Base-by-base conservation (phyloP, 2,797 vertebrate species). In the Neoniphon sammara region DNA sequence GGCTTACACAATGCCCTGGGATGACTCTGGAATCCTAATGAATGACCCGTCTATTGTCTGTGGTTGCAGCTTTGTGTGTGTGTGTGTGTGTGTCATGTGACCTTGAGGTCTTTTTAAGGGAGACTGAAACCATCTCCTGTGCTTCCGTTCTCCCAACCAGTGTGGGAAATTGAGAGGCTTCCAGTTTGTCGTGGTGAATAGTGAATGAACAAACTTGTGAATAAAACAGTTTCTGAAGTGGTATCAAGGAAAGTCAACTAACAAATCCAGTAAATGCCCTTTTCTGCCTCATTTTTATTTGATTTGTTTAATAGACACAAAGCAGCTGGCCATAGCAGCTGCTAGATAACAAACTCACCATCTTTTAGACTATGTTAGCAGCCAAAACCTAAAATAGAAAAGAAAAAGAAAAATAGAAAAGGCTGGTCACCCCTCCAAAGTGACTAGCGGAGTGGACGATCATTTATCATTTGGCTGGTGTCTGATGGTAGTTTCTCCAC, bases 1-100 rank as follows among this genome's bases (percentile, higher is more conserved):
- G 47, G 47, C 54, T 67, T 20, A 54, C 57, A 82, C 66, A 69
- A 68, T 77, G 56, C 15, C 17, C 59, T 63, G 73, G 57, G 85
- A 80, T 14, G 75, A 73, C 39, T 83, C 83, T 86, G 72, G 87
- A 89, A 89, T 57, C 44, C 72, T 9, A 46, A 52, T 71, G 83
- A 85, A 83, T 83, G 72, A 47, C 55, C 12, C 3, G 11, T 42
- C 12, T 25, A 14, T 5, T 27, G 58, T 49, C 23, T 25, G 57
- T 21, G 62, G 50, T 17, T 58, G 17, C 11, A 14, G 55, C 27
- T 36, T 4, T 63, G 42, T 57, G 55, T 73, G 20, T 23, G 50
- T 47, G 0, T 12, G 50, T 3, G 14, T 36, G 53, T 20, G 53
- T 56, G 72, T 72, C 84, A 87, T 66, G 15, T 84, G 80, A 66